Conservation (phyloP, 2,113 vertebrate genomes). For the Plecturocebus donacophilus region DNA sequence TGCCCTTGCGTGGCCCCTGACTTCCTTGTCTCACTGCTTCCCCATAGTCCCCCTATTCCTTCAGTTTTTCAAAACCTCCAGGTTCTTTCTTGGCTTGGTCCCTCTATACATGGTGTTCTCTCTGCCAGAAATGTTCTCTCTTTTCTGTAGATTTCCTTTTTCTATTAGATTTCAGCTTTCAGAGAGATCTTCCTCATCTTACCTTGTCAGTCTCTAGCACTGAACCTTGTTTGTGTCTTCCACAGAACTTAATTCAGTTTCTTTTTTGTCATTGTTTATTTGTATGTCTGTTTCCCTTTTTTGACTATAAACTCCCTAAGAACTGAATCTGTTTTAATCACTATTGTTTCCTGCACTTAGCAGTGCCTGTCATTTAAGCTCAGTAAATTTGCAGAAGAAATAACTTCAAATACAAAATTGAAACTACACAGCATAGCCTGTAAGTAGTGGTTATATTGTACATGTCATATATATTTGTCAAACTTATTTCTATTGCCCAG, state of each 20-base stretch:
- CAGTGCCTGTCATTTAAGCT: not conserved
- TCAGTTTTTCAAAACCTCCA: not conserved
- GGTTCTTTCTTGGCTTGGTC: not conserved
- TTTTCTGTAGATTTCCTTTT: not conserved
- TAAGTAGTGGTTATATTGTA: not conserved
- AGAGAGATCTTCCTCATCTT: not conserved
- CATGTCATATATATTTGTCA: not conserved
- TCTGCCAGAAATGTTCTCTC: not conserved
- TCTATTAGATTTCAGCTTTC: not conserved
- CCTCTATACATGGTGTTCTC: not conserved
- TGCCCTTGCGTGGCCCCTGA: not conserved
- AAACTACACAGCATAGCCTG: not conserved
- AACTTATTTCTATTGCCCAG: not conserved
- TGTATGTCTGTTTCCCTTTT: not conserved
- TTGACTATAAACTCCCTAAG: not conserved
- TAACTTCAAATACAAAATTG: slow-evolving; percentile 44
- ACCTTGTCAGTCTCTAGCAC: not conserved
- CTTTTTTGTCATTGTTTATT: not conserved
- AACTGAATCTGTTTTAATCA: slow-evolving; percentile 30
- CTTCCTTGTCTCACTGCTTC: not conserved
- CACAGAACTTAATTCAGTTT: not conserved
- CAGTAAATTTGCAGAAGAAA: slow-evolving; percentile 28
- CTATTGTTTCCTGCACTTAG: not conserved
- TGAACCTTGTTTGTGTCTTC: not conserved
- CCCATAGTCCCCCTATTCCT: not conserved